Percentiles rank a stretch among this genome's conserved stretches.
Evolutionary conservation across 2,888 invertebrate genomes (phyloP).

Genomic region (Mythimna impura): DNA sequence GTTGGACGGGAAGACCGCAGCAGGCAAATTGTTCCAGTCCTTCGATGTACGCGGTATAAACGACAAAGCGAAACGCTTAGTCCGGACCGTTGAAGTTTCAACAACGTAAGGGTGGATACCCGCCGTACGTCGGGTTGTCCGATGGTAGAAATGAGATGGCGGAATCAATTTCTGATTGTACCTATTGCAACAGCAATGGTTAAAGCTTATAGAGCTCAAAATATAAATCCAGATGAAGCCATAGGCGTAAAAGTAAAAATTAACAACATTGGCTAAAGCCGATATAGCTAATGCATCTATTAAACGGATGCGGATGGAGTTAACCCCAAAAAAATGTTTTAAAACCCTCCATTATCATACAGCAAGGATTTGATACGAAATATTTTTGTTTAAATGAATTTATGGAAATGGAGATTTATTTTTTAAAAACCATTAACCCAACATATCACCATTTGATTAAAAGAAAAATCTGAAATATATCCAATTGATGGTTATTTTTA

Average conservation of each 20-base stretch:
- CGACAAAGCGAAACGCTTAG: no score
- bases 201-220: slow-evolving; percentile 6
- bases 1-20: no score
- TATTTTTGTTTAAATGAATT: background rate
- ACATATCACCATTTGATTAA: background rate
- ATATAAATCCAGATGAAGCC: slow-evolving; percentile 9
- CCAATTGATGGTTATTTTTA: no score
- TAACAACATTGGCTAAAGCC: slow-evolving; percentile 21
- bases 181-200: background rate
- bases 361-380: background rate
- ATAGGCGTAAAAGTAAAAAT: slow-evolving; percentile 15
- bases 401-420: background rate
- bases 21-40: no score
- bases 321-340: slow-evolving; percentile 18
- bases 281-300: slow-evolving; percentile 47
- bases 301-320: slow-evolving; percentile 24
- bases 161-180: no score
- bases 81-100: no score
- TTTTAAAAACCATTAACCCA: background rate
- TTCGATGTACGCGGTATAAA: no score
- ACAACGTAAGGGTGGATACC: no score
- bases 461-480: no score
- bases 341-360: background rate
- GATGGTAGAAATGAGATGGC: no score
- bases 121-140: no score